Evolutionary conservation across 2,797 vertebrate species (phyloP).

Genomic region (Peromyscus aztecus): DNA sequence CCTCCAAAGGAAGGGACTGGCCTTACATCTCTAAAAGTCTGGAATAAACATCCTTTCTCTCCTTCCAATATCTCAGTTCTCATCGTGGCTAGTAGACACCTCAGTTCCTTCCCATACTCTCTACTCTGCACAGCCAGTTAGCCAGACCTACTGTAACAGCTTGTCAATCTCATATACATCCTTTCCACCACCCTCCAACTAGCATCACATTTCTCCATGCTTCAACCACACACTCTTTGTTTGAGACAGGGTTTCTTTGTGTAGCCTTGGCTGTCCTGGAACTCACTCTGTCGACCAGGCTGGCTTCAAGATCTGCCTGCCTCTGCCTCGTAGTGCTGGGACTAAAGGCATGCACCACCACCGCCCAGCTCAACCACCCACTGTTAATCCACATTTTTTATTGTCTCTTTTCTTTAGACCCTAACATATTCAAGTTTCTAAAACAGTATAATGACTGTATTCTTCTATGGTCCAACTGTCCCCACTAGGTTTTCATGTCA

Average conservation of each 20-base stretch:
- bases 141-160: neutral
- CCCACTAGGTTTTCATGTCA: neutral
- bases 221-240: neutral
- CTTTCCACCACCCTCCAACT: neutral
- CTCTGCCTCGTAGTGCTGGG: neutral
- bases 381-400: neutral
- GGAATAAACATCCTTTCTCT: neutral
- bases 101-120: neutral
- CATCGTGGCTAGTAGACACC: neutral
- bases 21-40: neutral
- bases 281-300: neutral
- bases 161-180: neutral
- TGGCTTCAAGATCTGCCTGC: neutral
- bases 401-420: neutral
- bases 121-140: neutral
- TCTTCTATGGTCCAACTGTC: neutral
- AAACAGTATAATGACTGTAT: neutral
- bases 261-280: neutral
- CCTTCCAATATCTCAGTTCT: neutral
- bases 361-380: neutral
- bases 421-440: neutral
- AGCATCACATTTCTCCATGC: neutral
- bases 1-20: neutral
- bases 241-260: neutral
- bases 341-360: neutral